phyloP scores from a whole-genome alignment of 2,888 invertebrate species.

The Scelioninae gen. 1 region DNA sequence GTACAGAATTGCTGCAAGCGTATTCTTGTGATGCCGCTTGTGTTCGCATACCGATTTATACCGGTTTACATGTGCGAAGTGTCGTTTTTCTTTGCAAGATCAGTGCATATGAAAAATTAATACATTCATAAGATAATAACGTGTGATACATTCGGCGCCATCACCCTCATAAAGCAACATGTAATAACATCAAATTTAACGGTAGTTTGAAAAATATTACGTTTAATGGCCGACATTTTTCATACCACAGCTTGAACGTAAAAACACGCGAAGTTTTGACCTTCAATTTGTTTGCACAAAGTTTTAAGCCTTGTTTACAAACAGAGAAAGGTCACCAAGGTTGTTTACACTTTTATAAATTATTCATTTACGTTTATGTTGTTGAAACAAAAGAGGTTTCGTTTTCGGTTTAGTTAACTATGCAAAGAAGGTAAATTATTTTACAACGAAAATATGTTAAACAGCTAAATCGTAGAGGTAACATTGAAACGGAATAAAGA shows the following conservation, averaged over 20 bases:
- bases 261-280: not conserved
- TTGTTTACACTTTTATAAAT: too few species aligned
- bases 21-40: slow-evolving; percentile 25
- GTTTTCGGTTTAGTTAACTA: too few species aligned
- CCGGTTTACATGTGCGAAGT: slow-evolving; percentile 41
- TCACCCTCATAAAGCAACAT: slow-evolving; percentile 13
- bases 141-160: slow-evolving; percentile 8
- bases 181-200: slow-evolving; percentile 45
- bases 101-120: slow-evolving; percentile 38
- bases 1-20: slow-evolving; percentile 73
- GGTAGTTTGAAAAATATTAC: slow-evolving; percentile 20
- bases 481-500: slow-evolving; percentile 65
- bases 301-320: not conserved
- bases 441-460: slow-evolving; percentile 49
- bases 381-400: too few species aligned
- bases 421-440: too few species aligned
- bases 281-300: not conserved
- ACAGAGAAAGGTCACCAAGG: too few species aligned
- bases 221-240: slow-evolving; percentile 25
- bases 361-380: too few species aligned
- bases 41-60: slow-evolving; percentile 42
- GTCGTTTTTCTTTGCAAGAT: slow-evolving; percentile 36
- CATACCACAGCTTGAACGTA: not conserved
- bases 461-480: slow-evolving; percentile 29
- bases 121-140: slow-evolving; percentile 39